Evolutionary conservation across 2,113 vertebrate genomes (phyloP), one percentile per base, ranked within the genome.

Genomic region (Erythrolamprus reginae): DNA sequence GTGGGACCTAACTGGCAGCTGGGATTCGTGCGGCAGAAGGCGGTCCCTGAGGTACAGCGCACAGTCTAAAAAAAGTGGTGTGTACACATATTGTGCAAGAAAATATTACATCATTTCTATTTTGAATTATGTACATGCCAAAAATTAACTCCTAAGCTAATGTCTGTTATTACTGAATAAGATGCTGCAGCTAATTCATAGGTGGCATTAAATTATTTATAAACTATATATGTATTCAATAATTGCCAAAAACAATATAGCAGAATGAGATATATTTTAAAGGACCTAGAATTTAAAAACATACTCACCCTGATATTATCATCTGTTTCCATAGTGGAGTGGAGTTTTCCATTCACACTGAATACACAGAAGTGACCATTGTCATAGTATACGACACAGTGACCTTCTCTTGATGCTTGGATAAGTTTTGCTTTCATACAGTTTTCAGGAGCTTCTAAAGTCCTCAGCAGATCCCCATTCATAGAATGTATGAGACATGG

Each of bases 401-500:
- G 98, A 28, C 99, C 99, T 96, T 99, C 99, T 42, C 98, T 96
- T 52, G 99, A 99, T 38, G 97, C 97, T 96, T 99, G 98, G 90
- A 99, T 98, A 91, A 99, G 98, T 91, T 98, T 98, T 38, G 99
- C 99, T 92, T 96, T 97, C 94, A 96, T 88, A 93, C 98, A 98
- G 86, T 93, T 95, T 93, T 97, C 97, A 0, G 98, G 98, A 87
- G 96, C 98, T 94, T 99, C 98, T 95, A 99, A 96, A 9, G 99
- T 98, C 94, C 98, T 97, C 94, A 99, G 95, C 84, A 99, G 97
- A 97, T 99, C 99, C 94, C 99, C 99, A 97, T 99, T 99, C 98
- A 99, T 99, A 96, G 99, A 99, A 97, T 99, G 99, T 97, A 99
- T 98, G 97, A 99, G 97, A 96, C 99, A 99, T 21, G 98, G 98